Conservation (phyloP, 2,113 vertebrate genomes). For the Zingel zingel region DNA sequence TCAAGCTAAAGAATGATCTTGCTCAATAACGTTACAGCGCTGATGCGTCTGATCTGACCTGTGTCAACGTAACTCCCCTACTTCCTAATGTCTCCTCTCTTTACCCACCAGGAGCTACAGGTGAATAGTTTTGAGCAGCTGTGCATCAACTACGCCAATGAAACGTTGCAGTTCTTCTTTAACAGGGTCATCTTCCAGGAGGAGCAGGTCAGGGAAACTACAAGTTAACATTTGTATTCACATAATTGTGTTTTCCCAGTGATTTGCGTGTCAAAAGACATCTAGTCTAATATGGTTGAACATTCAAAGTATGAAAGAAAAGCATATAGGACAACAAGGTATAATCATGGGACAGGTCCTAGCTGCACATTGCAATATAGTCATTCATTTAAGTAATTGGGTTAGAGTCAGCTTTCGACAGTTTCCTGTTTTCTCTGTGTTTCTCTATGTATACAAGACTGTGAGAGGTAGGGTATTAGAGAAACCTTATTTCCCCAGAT, state of each 20-base stretch:
- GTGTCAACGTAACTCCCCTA: background rate
- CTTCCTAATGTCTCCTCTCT: conserved; percentile 8
- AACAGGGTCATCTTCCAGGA: conserved; percentile 95
- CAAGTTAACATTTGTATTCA: background rate
- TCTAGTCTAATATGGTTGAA: background rate
- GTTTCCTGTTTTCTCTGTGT: background rate
- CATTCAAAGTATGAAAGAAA: background rate
- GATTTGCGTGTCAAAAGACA: background rate
- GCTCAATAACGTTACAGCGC: background rate
- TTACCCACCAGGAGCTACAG: conserved; percentile 77
- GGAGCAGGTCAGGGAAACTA: conserved; percentile 90
- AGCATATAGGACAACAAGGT: background rate
- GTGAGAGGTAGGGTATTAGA: background rate
- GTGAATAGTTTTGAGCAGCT: conserved; percentile 98
- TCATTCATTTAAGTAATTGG: background rate
- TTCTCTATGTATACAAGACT: background rate
- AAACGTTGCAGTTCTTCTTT: conserved; percentile 96
- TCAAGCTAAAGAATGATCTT: conserved; percentile 56
- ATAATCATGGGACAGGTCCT: background rate
- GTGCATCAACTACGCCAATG: conserved; percentile 98
- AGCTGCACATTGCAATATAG: background rate
- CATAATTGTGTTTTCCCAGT: background rate
- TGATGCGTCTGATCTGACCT: conserved; percentile 13
- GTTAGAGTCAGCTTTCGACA: conserved; percentile 3
- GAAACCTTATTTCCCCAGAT: background rate